phyloP scores from a whole-genome alignment of 2,113 vertebrate genomes.

The Heterochromis multidens region DNA sequence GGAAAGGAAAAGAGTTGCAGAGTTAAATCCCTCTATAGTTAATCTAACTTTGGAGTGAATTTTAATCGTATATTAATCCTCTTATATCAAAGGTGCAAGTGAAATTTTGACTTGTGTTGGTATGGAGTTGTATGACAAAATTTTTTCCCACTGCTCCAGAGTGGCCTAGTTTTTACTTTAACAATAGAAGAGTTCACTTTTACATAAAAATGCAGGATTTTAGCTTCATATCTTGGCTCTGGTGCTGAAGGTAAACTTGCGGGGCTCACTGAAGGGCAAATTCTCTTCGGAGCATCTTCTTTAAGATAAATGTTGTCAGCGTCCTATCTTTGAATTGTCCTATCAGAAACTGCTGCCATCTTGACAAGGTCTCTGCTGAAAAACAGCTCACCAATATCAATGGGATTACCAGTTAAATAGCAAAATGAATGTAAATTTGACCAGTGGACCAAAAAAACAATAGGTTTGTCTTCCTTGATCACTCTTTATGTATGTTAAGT shows the following conservation, averaged over 20 bases:
- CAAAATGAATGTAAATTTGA: neutral
- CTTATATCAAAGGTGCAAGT: neutral
- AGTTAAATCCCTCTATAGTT: neutral
- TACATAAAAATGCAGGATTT: neutral
- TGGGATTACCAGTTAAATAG: neutral
- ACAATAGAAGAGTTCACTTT: neutral
- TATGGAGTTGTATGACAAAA: neutral
- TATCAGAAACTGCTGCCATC: neutral
- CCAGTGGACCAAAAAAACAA: neutral
- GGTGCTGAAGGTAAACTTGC: neutral
- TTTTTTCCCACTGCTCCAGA: neutral
- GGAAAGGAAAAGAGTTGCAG: neutral
- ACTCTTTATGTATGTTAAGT: neutral
- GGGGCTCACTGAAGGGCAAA: neutral
- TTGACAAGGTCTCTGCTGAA: neutral
- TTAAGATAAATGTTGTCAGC: neutral
- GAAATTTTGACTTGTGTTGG: neutral
- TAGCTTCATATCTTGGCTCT: neutral
- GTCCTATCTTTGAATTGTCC: neutral
- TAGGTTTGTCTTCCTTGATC: neutral
- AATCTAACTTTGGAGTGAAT: neutral
- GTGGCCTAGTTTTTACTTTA: neutral
- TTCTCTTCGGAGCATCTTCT: neutral
- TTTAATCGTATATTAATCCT: neutral
- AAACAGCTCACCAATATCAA: neutral